A percentile compares a stretch with the other conserved stretches of the same genome.
phyloP scores from a whole-genome alignment of 92 coral and sea anemone genomes.

The Virgularia gustaviana region DNA sequence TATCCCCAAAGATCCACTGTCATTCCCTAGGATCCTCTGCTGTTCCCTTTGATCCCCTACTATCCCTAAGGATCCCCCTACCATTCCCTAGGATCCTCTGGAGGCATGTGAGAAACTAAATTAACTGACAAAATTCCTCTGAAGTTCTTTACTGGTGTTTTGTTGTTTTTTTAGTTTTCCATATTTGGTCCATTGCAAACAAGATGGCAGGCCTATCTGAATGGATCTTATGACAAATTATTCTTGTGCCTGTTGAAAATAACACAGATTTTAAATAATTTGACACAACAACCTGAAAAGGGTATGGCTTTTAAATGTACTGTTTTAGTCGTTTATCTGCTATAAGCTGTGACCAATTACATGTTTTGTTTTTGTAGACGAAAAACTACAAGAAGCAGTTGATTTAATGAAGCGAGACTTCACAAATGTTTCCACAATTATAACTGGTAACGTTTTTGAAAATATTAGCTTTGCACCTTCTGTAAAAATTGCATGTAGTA shows the following conservation, averaged over 20 bases:
- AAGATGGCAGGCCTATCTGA: constrained; percentile 53
- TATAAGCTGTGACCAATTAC: background rate
- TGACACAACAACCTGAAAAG: constrained; percentile 51
- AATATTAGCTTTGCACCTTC: background rate
- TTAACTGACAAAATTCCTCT: too few relatives aligned
- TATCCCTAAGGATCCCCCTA: background rate
- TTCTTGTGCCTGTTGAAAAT: constrained; percentile 59
- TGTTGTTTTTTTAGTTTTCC: constrained; percentile 56
- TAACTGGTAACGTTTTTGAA: constrained; percentile 8
- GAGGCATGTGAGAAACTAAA: too few relatives aligned
- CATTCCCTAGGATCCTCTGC: constrained; percentile 38
- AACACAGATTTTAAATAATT: constrained; percentile 53
- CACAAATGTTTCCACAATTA: background rate
- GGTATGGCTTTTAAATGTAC: constrained; percentile 47
- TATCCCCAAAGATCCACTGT: background rate
- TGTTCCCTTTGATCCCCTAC: background rate
- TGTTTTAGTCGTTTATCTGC: background rate
- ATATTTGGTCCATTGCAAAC: constrained; percentile 83
- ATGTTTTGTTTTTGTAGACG: background rate
- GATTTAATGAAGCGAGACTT: background rate
- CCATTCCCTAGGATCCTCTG: too few relatives aligned
- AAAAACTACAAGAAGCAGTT: constrained; percentile 1
- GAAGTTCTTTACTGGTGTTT: too few relatives aligned
- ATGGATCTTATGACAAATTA: constrained; percentile 63
- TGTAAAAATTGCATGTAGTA: background rate